phyloP scores from a whole-genome alignment of 2,888 invertebrate species.

The Iphiclides podalirius region DNA sequence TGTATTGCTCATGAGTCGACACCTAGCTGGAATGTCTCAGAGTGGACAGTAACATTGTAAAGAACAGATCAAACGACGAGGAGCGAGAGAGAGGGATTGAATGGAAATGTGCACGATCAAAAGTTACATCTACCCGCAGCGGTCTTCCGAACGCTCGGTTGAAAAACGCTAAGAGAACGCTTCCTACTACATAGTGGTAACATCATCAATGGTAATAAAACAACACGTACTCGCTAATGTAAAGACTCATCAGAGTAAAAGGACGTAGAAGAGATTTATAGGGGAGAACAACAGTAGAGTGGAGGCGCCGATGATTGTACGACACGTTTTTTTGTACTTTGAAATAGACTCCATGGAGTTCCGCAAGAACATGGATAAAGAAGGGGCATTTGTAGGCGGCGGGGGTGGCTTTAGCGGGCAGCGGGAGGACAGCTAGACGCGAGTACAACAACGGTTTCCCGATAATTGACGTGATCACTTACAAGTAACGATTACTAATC shows the following conservation, averaged over 20 bases:
- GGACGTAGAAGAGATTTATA: neutral
- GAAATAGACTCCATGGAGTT: too few relatives aligned
- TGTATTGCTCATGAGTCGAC: constrained; percentile 6
- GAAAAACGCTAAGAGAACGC: constrained; percentile 24
- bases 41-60: constrained; percentile 32
- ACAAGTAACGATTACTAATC: constrained; percentile 64
- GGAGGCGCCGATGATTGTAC: neutral
- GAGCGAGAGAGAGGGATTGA: constrained; percentile 28
- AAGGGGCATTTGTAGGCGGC: too few relatives aligned
- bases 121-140: constrained; percentile 36
- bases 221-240: neutral
- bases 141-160: constrained; percentile 38
- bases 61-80: constrained; percentile 34
- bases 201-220: constrained; percentile 1
- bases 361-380: too few relatives aligned
- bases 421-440: constrained; percentile 16
- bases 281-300: neutral
- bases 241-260: neutral
- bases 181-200: constrained; percentile 7
- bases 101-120: constrained; percentile 25
- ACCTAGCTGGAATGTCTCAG: constrained; percentile 36
- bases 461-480: constrained; percentile 74
- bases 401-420: too few relatives aligned
- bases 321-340: too few relatives aligned
- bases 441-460: constrained; percentile 30